Evolutionary conservation across 2,888 invertebrate genomes (phyloP).

Genomic region (Eilema sororculum): DNA sequence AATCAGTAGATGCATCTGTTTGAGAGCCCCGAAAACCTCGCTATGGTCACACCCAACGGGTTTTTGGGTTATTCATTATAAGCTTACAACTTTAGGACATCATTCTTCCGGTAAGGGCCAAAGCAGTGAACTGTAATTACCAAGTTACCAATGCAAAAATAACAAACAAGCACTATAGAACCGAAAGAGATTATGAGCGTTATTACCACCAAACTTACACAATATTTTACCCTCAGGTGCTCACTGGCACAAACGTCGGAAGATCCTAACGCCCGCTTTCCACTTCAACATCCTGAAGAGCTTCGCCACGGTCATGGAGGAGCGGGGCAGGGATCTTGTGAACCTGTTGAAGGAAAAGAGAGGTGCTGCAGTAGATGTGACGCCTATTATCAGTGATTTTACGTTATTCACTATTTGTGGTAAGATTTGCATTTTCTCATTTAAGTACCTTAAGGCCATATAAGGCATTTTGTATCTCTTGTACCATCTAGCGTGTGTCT

Average conservation of each 20-base stretch:
- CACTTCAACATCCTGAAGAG: conserved; percentile 88
- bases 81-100: not conserved
- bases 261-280: conserved; percentile 89
- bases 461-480: too few species aligned
- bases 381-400: conserved; percentile 85
- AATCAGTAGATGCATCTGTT: too few species aligned
- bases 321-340: conserved; percentile 65
- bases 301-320: conserved; percentile 67
- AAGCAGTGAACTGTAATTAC: too few species aligned
- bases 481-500: too few species aligned
- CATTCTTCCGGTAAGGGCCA: too few species aligned
- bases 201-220: not conserved
- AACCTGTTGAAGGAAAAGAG: conserved; percentile 53
- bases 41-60: too few species aligned
- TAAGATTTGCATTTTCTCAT: conserved; percentile 61
- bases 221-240: conserved; percentile 61
- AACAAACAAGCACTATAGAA: not conserved
- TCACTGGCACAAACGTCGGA: conserved; percentile 88
- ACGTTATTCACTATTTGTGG: conserved; percentile 90
- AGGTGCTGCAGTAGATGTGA: conserved; percentile 70
- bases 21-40: too few species aligned
- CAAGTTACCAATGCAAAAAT: not conserved
- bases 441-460: too few species aligned
- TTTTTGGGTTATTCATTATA: not conserved
- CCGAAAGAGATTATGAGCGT: not conserved